Percentiles rank a stretch among this genome's conserved stretches.
These are phyloP conservation scores for Pseudorectes ferrugineus DNA, from an alignment of 2,113 vertebrate species.

Conservation along the genomic window DNA sequence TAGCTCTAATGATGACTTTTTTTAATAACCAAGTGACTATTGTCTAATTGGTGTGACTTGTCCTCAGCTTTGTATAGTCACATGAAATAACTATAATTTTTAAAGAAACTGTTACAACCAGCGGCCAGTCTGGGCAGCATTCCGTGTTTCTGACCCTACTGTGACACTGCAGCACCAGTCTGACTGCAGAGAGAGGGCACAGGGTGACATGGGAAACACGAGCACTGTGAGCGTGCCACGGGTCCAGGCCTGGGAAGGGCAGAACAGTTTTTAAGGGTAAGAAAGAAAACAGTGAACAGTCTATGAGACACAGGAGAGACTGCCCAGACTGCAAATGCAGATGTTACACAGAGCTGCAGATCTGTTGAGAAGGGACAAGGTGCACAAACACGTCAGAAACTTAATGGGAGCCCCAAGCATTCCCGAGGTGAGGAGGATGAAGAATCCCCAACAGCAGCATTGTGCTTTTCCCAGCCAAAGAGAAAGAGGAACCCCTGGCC, in stretches of 20 bases:
- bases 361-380: not conserved
- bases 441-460: not conserved
- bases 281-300: not conserved
- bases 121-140: not conserved
- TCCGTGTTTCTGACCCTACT: accelerated
- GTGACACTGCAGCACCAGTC: accelerated
- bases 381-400: not conserved
- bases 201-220: not conserved
- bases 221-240: accelerated
- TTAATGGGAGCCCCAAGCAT: not conserved
- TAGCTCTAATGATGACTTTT: not conserved
- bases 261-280: not conserved
- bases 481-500: not conserved
- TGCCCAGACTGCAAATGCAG: not conserved
- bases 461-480: not conserved
- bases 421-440: not conserved
- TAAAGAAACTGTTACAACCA: not conserved
- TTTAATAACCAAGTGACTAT: not conserved
- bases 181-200: not conserved
- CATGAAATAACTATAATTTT: not conserved
- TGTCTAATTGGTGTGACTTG: not conserved
- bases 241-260: not conserved
- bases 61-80: accelerated
- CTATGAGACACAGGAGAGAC: accelerated
- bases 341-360: not conserved